A percentile compares a stretch with the other conserved stretches of the same genome.
phyloP scores from a whole-genome alignment of 2,888 invertebrate genomes.

The Acanthosepion pharaonis region DNA sequence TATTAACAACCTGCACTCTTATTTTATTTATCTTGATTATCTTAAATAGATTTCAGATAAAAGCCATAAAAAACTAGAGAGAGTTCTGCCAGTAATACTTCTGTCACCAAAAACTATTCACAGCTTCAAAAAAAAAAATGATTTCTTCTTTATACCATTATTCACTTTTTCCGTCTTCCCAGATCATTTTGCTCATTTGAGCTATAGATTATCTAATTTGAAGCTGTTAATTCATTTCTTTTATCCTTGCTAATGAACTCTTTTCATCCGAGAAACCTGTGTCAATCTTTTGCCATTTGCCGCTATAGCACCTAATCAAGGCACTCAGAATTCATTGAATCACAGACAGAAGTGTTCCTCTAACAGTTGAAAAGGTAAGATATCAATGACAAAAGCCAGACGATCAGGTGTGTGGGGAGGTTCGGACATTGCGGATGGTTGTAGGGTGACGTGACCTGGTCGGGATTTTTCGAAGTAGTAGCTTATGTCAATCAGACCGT shows the following conservation, averaged over 20 bases:
- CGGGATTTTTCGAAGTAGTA: background rate
- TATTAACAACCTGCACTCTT: too few species aligned
- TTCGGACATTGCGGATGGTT: background rate
- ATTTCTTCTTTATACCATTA: background rate
- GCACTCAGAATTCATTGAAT: background rate
- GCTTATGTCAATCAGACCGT: background rate
- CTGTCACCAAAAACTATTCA: too few species aligned
- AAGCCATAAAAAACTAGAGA: too few species aligned
- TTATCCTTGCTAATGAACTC: background rate
- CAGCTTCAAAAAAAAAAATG: too few species aligned
- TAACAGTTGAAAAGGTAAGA: background rate
- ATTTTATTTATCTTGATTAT: too few species aligned
- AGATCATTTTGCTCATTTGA: background rate
- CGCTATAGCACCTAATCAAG: background rate
- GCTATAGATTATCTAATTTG: background rate
- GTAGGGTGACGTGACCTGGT: background rate
- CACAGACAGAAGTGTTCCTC: background rate
- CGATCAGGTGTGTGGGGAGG: background rate
- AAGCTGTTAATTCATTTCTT: constrained; percentile 12
- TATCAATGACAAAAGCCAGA: background rate
- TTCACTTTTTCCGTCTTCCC: background rate
- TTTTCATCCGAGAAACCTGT: background rate
- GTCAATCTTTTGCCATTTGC: background rate
- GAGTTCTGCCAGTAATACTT: too few species aligned
- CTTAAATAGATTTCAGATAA: too few species aligned